These are phyloP conservation scores for Myiozetetes cayanensis DNA, from an alignment of 2,113 vertebrate genomes.

Conservation along the genomic window DNA sequence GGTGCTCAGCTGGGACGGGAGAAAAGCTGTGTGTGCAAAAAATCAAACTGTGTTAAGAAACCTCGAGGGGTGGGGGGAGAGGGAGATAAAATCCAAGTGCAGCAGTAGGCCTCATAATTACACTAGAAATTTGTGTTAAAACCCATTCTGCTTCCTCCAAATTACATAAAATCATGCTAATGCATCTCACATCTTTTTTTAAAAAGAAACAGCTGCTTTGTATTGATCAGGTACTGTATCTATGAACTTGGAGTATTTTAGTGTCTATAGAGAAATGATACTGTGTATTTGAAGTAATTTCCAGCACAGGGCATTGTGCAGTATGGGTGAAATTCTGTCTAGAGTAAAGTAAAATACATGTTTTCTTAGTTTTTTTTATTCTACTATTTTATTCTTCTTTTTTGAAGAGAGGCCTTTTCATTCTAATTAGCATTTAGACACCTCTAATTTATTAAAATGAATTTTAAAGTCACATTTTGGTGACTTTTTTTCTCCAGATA, in stretches of 20 bases:
- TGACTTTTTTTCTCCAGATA: neutral
- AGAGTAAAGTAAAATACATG: neutral
- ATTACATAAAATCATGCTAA: neutral
- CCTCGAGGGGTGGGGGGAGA: too few species aligned
- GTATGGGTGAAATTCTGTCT: neutral
- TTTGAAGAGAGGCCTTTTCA: neutral
- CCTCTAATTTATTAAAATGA: neutral
- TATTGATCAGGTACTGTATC: neutral
- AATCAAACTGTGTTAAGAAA: neutral
- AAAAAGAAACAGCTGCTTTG: neutral
- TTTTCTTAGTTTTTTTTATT: neutral
- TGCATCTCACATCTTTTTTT: neutral
- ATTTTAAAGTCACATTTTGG: neutral
- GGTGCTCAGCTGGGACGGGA: accelerated
- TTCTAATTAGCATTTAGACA: neutral
- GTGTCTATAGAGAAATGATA: neutral
- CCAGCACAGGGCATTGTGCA: neutral
- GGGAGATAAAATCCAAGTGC: neutral
- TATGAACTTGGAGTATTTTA: neutral
- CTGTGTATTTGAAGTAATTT: neutral
- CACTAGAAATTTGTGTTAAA: neutral
- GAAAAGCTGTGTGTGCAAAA: neutral
- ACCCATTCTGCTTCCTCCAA: neutral
- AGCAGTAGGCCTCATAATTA: neutral
- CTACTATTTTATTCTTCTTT: neutral